Evolutionary conservation across 1,140 invertebrate genomes (phyloP).

Genomic region (Epicauta chinensis): DNA sequence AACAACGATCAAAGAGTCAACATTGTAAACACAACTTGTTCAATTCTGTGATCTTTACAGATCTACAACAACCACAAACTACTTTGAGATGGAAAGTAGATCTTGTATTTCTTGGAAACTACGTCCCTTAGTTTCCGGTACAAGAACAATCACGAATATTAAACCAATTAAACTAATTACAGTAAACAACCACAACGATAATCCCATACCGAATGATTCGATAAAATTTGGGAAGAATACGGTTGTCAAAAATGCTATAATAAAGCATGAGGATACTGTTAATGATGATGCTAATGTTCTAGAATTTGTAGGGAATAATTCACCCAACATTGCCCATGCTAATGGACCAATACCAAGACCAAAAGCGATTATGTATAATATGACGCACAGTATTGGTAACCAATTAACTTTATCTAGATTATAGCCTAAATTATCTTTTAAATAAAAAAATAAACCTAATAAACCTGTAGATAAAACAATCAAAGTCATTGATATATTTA

Average conservation of each 20-base stretch:
- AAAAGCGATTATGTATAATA: conserved; percentile 1
- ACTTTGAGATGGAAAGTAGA: too few relatives aligned
- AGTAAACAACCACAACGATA: conserved; percentile 73
- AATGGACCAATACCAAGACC: conserved; percentile 72
- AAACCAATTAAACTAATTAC: conserved; percentile 56
- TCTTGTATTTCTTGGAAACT: conserved; percentile 28
- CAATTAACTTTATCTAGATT: conserved; percentile 1
- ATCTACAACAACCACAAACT: too few relatives aligned
- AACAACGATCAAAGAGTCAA: too few relatives aligned
- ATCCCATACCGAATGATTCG: conserved; percentile 54
- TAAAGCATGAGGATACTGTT: conserved; percentile 70
- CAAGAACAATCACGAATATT: conserved; percentile 42
- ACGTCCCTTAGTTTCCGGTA: conserved; percentile 38
- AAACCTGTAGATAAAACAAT: neutral
- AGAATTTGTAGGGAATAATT: conserved; percentile 70
- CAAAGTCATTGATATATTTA: neutral
- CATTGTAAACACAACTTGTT: too few relatives aligned
- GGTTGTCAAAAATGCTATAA: conserved; percentile 72
- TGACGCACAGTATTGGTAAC: conserved; percentile 5
- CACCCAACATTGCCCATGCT: conserved; percentile 76
- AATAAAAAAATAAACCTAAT: conserved; percentile 5
- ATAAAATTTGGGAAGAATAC: conserved; percentile 60
- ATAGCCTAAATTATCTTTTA: neutral
- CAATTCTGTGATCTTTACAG: too few relatives aligned
- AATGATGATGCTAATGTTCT: conserved; percentile 67